Evolutionary conservation across 2,797 vertebrate genomes (phyloP).

Genomic region (Cygnus olor): DNA sequence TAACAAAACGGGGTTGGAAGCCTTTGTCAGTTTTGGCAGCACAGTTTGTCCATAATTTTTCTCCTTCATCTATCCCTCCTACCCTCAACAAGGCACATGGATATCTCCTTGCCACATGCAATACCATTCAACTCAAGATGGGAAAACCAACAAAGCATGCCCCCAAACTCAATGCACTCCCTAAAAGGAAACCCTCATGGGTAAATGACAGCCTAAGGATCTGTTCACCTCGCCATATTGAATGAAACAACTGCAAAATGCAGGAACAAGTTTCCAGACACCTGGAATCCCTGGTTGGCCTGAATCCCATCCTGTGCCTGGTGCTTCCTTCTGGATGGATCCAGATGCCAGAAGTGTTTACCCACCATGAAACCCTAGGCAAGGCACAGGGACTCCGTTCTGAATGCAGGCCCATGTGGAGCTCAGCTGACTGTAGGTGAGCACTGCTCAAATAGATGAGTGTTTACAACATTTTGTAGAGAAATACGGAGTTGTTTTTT

Average conservation of each 20-base stretch:
- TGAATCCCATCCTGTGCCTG: neutral
- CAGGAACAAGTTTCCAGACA: neutral
- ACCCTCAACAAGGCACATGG: accelerated
- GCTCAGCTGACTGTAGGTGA: neutral
- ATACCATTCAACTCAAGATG: accelerated
- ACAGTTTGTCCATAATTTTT: neutral
- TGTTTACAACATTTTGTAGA: neutral
- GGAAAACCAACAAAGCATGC: neutral
- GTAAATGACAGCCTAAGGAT: neutral
- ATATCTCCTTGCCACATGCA: accelerated
- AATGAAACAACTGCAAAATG: neutral
- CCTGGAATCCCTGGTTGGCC: too few relatives aligned
- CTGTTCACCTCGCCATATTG: neutral
- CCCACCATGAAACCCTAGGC: neutral
- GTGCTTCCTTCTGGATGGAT: constrained; percentile 7
- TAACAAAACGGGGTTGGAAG: neutral
- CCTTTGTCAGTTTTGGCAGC: neutral
- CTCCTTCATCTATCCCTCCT: neutral
- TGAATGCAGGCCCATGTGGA: neutral
- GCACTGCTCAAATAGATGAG: neutral
- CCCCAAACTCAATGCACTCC: accelerated
- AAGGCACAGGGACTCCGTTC: neutral
- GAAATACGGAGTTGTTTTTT: neutral
- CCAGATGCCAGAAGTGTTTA: neutral
- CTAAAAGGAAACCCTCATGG: neutral